These are phyloP conservation scores for Acanthurus tractus DNA, from an alignment of 2,797 vertebrate genomes.

Conservation along the genomic window DNA sequence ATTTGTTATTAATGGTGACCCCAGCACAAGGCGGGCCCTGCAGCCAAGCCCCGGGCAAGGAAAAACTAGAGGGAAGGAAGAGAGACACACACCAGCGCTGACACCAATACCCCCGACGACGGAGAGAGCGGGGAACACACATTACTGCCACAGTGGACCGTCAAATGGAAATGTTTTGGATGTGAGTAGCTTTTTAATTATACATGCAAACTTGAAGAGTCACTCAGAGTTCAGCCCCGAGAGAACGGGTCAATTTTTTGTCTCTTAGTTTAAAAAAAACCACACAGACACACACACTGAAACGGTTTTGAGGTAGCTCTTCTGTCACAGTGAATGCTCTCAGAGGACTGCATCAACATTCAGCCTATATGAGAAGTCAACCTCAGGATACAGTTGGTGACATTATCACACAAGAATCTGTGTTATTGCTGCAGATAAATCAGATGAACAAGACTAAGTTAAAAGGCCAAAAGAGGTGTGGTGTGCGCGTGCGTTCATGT, in stretches of 20 bases:
- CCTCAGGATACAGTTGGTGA: conserved; percentile 54
- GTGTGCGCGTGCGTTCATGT: conserved; percentile 8
- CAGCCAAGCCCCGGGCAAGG: conserved; percentile 68
- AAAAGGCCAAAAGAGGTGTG: conserved; percentile 63
- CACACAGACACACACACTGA: neutral
- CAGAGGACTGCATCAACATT: conserved; percentile 37
- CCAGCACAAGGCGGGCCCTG: conserved; percentile 57
- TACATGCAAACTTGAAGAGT: conserved; percentile 69
- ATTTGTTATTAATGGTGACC: conserved; percentile 87
- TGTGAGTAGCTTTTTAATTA: conserved; percentile 60
- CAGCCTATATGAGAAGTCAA: conserved; percentile 32
- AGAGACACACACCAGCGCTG: conserved; percentile 22
- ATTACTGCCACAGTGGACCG: conserved; percentile 22
- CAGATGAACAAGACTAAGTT: conserved; percentile 49
- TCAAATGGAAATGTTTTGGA: conserved; percentile 67
- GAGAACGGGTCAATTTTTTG: conserved; percentile 51
- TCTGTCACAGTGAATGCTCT: conserved; percentile 40
- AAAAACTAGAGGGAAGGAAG: conserved; percentile 57
- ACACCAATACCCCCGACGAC: conserved; percentile 37
- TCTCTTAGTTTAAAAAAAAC: conserved; percentile 9
- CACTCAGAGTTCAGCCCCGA: conserved; percentile 66
- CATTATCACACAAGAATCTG: conserved; percentile 64
- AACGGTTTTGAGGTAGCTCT: conserved; percentile 25
- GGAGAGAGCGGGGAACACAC: conserved; percentile 6
- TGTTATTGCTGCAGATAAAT: conserved; percentile 57